Conservation (phyloP, 2,888 invertebrate species). For the Agonopterix arenella region DNA sequence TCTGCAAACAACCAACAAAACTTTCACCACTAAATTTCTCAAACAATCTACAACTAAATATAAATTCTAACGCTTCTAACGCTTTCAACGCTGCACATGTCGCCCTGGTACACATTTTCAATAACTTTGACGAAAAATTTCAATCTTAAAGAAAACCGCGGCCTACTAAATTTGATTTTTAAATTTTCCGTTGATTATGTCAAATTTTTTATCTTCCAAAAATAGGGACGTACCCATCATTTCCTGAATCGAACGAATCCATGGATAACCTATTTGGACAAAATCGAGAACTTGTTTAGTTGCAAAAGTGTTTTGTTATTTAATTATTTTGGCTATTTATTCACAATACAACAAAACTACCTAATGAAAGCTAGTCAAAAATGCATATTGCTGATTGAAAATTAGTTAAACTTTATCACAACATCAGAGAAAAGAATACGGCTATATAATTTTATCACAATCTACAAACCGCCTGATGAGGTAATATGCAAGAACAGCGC, state of each 20-base stretch:
- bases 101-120: conserved; percentile 64
- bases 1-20: conserved; percentile 63
- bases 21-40: conserved; percentile 9
- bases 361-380: too few species aligned
- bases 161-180: conserved; percentile 3
- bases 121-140: conserved; percentile 9
- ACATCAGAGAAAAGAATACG: neutral
- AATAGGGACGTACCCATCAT: conserved; percentile 48
- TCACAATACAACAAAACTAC: too few species aligned
- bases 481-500: conserved; percentile 71
- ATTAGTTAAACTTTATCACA: too few species aligned
- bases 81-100: conserved; percentile 69
- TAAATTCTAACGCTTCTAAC: conserved; percentile 43
- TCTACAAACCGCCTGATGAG: conserved; percentile 73
- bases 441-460: conserved; percentile 19
- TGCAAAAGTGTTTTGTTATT: too few species aligned
- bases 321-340: too few species aligned
- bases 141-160: conserved; percentile 13
- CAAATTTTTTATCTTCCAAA: conserved; percentile 27
- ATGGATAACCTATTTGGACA: conserved; percentile 21
- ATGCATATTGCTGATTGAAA: too few species aligned
- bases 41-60: conserved; percentile 8
- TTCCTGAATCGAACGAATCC: conserved; percentile 34
- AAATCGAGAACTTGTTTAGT: too few species aligned
- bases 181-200: conserved; percentile 5